Percentiles rank a stretch among this genome's conserved stretches.
These are phyloP conservation scores for Enteromius thamalakanensis DNA, from an alignment of 2,797 vertebrate genomes.

Conservation along the genomic window DNA sequence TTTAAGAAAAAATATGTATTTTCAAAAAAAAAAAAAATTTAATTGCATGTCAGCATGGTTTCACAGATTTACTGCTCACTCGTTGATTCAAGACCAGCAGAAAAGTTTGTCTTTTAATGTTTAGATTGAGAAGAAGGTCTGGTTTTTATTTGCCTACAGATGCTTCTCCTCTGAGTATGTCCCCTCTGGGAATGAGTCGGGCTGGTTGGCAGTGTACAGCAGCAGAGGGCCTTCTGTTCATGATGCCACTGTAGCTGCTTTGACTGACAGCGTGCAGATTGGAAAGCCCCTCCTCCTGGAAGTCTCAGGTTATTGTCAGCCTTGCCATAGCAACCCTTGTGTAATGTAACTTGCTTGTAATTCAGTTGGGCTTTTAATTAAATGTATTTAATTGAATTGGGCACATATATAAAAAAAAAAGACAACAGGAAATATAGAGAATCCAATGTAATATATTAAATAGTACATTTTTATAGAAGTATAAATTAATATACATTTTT, in stretches of 20 bases:
- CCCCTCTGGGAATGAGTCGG: conserved; percentile 57
- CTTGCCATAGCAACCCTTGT: conserved; percentile 60
- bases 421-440: not conserved
- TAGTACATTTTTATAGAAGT: not conserved
- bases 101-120: not conserved
- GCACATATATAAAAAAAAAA: not conserved
- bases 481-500: not conserved
- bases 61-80: not conserved
- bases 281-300: conserved; percentile 61
- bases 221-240: conserved; percentile 66
- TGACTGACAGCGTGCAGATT: conserved; percentile 57
- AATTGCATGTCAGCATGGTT: not conserved
- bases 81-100: not conserved
- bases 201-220: conserved; percentile 62
- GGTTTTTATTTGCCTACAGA: conserved; percentile 35
- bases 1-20: not conserved
- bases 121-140: not conserved
- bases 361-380: conserved; percentile 4
- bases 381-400: conserved; percentile 9
- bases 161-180: conserved; percentile 50
- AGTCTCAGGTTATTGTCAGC: conserved; percentile 66
- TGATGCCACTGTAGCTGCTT: conserved; percentile 56
- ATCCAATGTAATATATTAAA: not conserved
- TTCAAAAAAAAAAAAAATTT: not conserved
- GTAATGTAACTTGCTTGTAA: not conserved